phyloP scores from a whole-genome alignment of 1,140 invertebrate genomes.

The Musca domestica region DNA sequence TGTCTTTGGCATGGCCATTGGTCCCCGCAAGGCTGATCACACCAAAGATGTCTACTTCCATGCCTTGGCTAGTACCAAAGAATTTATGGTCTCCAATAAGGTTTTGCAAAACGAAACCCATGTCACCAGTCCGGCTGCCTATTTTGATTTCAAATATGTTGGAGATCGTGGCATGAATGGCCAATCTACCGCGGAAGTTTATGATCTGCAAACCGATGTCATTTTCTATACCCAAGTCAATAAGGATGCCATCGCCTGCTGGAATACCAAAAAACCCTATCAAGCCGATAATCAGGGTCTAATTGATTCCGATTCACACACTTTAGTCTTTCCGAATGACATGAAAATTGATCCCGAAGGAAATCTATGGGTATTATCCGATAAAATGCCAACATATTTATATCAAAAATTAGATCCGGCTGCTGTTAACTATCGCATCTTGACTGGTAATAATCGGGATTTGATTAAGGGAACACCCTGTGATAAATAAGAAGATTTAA shows the following conservation, averaged over 20 bases:
- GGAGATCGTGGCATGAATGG: constrained; percentile 69
- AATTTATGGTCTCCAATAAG: constrained; percentile 69
- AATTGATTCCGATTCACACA: constrained; percentile 62
- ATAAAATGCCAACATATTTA: constrained; percentile 65
- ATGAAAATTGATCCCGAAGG: constrained; percentile 62
- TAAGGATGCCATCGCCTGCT: constrained; percentile 63
- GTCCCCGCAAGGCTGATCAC: constrained; percentile 59
- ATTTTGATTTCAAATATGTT: constrained; percentile 68
- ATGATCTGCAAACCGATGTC: constrained; percentile 68
- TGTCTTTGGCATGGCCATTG: constrained; percentile 68
- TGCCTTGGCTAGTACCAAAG: constrained; percentile 69
- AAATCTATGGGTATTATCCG: constrained; percentile 66
- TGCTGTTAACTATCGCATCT: constrained; percentile 65
- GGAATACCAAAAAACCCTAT: constrained; percentile 67
- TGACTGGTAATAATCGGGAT: constrained; percentile 59
- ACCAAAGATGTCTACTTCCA: constrained; percentile 74
- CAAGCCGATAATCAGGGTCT: constrained; percentile 66
- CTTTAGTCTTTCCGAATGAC: constrained; percentile 70
- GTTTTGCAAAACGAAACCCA: constrained; percentile 68
- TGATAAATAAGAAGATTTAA: constrained; percentile 29
- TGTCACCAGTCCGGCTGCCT: constrained; percentile 59
- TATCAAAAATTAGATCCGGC: constrained; percentile 60
- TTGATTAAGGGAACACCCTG: constrained; percentile 61
- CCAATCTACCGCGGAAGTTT: constrained; percentile 71
- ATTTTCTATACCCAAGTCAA: constrained; percentile 75